Base-by-base conservation (phyloP, 2,797 vertebrate genomes). In the Rhyacichthys aspro region DNA sequence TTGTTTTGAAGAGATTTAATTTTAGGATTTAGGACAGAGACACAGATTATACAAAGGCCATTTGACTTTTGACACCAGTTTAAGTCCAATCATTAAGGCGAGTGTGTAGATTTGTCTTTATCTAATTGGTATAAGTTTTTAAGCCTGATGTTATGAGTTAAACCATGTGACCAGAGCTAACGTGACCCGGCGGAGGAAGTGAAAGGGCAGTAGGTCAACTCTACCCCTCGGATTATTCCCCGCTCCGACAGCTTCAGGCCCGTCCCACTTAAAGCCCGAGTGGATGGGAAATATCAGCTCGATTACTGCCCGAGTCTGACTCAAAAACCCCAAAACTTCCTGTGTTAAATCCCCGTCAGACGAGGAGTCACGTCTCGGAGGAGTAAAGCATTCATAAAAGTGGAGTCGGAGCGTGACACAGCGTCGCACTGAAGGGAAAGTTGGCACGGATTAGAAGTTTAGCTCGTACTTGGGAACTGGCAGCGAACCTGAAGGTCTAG, bases 321-420 rank as follows among this genome's bases (percentile, higher is more conserved):
- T 28, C 23, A 28, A 28, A 28, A 28, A 28, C 23, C 23, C 23
- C 23, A 28, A 3, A 28, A 71, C 66, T 55, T 84, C 81, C 78
- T 64, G 65, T 57, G 63, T 36, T 70, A 77, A 78, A 74, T 70
- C 70, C 67, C 67, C 34, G 9, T 17, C 43, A 12, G 18, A 45
- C 18, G 18, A 28, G 23, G 23, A 28, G 23, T 28, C 23, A 28
- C 23, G 3, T 28, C 23, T 4, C 23, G 7, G 23, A 28, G 23
- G 23, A 28, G 1, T 28, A 28, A 28, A 28, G 23, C 23, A 4
- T 28, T 28, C 23, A 28, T 28, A 2, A 28, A 28, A 28, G 3
- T 2, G 23, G 23, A 28, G 2, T 2, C 23, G 3, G 23, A 2
- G 23, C 3, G 23, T 28, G 23, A 28, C 23, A 28, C 23, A 28